Percentiles rank a stretch among this genome's conserved stretches.
Conservation (phyloP, 2,113 vertebrate genomes). For the Scortum barcoo region DNA sequence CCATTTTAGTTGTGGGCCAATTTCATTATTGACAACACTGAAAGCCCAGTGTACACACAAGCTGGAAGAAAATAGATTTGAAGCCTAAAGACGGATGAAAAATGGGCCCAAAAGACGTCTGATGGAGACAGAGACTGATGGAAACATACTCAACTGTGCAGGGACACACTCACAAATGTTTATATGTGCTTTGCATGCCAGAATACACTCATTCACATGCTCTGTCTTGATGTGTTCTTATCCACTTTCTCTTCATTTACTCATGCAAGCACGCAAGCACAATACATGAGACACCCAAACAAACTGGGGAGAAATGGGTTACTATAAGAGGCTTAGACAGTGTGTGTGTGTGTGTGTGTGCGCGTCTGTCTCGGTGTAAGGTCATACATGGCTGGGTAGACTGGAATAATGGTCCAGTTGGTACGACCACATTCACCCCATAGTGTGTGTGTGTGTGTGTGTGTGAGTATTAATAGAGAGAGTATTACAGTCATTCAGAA, state of each 20-base stretch:
- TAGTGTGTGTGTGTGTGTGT: background rate
- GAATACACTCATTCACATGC: constrained; percentile 11
- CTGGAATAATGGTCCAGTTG: constrained; percentile 67
- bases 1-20: background rate
- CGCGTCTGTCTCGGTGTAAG: constrained; percentile 32
- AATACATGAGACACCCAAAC: constrained; percentile 66
- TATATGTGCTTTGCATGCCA: background rate
- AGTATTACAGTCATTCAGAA: constrained; percentile 72
- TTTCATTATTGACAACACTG: background rate
- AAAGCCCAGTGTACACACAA: background rate
- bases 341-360: constrained; percentile 30
- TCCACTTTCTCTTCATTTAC: constrained; percentile 49
- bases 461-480: constrained; percentile 72
- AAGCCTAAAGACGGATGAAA: background rate
- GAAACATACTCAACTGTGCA: background rate
- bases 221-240: constrained; percentile 6
- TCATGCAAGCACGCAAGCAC: constrained; percentile 39
- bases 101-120: background rate
- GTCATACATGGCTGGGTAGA: constrained; percentile 51
- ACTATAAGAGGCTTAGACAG: constrained; percentile 74
- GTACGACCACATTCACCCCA: constrained; percentile 35
- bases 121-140: background rate
- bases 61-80: background rate
- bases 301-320: constrained; percentile 68
- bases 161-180: background rate